Base-by-base conservation (phyloP, 2,113 vertebrate genomes). In the Melierax canorus region DNA sequence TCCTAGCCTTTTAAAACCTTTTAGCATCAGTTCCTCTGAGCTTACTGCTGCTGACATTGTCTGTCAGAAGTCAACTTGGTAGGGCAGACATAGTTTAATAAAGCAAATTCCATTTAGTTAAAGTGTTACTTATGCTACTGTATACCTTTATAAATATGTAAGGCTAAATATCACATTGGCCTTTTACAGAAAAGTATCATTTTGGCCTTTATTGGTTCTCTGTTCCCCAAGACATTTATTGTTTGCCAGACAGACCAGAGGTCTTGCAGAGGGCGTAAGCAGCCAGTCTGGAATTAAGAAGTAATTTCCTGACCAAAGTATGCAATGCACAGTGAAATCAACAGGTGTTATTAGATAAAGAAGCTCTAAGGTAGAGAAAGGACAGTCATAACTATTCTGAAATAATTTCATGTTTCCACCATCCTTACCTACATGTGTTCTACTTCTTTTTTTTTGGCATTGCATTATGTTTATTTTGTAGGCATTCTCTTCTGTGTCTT, bases 211-310 rank as follows among this genome's bases (percentile, higher is more conserved):
- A 27, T 85, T 4, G 2, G 6, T 79, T 96, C 75, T 73, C 41
- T 86, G 1, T 96, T 97, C 68, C 45, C 38, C 1, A 17, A 83
- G 94, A 50, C n/a, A 60, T 74, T 86, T 86, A 30, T 56, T 92
- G 39, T 64, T 92, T 82, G 27, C 71, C 30, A 36, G 75, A 8
- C 29, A 75, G 88, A 88, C 9, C 53, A 78, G 72, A 87, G 68
- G 50, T 92, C 95, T 94, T 66, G 29, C 64, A 91, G 83, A 88
- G 53, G 86, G 51, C 10, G 0, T 32, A 43, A 73, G n/a, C 39
- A 84, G 55, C 76, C 50, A 81, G 39, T 76, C 63, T 90, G 89
- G 78, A 94, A 92, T 94, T 66, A 90, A 91, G 91, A 94, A 62
- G 39, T 66, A 51, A 23, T 67, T 88, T 92, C 64, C 58, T 91